These are phyloP conservation scores for Halichoerus grypus DNA, from an alignment of 2,113 vertebrate species.

Conservation along the genomic window DNA sequence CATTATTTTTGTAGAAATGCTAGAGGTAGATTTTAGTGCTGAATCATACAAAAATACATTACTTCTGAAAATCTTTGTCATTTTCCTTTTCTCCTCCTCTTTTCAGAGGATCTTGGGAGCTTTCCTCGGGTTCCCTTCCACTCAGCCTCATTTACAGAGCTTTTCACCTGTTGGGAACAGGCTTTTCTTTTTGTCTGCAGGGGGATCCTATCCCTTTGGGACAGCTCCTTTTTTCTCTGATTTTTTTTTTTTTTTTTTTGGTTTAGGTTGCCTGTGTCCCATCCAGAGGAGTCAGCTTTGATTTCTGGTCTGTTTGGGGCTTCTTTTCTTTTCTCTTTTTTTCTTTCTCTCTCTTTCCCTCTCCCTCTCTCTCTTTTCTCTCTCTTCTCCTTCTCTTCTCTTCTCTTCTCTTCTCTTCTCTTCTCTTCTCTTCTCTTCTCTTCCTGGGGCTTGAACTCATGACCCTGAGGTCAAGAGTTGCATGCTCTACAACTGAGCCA, in stretches of 20 bases:
- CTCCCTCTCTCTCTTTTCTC: not conserved
- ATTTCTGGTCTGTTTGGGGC: not conserved
- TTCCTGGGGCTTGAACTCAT: not conserved
- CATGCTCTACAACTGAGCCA: not conserved
- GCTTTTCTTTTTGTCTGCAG: not conserved
- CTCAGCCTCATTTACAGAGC: fast-evolving
- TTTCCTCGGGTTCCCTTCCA: not conserved
- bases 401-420: too few species aligned
- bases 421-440: too few species aligned
- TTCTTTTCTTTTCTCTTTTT: not conserved
- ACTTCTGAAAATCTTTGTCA: not conserved
- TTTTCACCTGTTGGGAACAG: not conserved
- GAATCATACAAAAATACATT: not conserved
- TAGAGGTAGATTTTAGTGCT: not conserved
- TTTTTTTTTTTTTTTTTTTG: not conserved
- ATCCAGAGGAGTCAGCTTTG: not conserved
- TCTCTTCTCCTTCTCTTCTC: not conserved
- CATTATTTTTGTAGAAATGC: not conserved
- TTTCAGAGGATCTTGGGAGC: not conserved
- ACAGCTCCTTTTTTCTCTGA: not conserved
- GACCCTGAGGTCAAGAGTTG: not conserved
- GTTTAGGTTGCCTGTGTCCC: not conserved
- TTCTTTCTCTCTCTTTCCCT: not conserved
- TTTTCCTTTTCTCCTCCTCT: not conserved
- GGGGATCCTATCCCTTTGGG: fast-evolving